Percentiles rank a stretch among this genome's conserved stretches.
These are phyloP conservation scores for Lobophora halterata DNA, from an alignment of 2,888 invertebrate genomes.

Conservation along the genomic window DNA sequence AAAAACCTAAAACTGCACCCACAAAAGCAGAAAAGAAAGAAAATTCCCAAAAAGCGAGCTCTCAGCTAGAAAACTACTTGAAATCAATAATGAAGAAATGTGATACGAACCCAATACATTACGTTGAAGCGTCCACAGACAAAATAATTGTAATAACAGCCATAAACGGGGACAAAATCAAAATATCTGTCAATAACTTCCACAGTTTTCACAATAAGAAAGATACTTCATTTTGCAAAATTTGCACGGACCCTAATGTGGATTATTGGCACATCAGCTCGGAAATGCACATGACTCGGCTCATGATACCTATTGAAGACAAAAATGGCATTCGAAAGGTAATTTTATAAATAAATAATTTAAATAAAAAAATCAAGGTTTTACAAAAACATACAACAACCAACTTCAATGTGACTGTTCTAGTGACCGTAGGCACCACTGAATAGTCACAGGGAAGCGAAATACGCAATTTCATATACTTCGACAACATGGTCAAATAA, in stretches of 20 bases:
- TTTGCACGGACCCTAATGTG: constrained; percentile 17
- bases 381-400: too few species aligned
- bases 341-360: too few species aligned
- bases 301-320: constrained; percentile 28
- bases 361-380: too few species aligned
- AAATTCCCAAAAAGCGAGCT: neutral
- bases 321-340: constrained; percentile 34
- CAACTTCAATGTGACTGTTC: too few species aligned
- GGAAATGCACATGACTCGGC: constrained; percentile 25
- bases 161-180: constrained; percentile 25
- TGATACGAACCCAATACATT: constrained; percentile 14
- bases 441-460: neutral
- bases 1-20: neutral
- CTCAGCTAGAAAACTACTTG: constrained; percentile 9
- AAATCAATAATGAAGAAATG: constrained; percentile 12
- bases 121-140: constrained; percentile 13
- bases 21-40: constrained; percentile 3
- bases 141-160: constrained; percentile 24
- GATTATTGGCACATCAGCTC: constrained; percentile 9
- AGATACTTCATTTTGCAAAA: constrained; percentile 24
- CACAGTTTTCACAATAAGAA: constrained; percentile 25
- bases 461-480: too few species aligned
- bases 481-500: too few species aligned
- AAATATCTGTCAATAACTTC: constrained; percentile 28
- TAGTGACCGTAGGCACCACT: too few species aligned